A percentile compares a stretch with the other conserved stretches of the same genome.
phyloP scores from a whole-genome alignment of 2,113 vertebrate species.

The Eurystomus gularis region DNA sequence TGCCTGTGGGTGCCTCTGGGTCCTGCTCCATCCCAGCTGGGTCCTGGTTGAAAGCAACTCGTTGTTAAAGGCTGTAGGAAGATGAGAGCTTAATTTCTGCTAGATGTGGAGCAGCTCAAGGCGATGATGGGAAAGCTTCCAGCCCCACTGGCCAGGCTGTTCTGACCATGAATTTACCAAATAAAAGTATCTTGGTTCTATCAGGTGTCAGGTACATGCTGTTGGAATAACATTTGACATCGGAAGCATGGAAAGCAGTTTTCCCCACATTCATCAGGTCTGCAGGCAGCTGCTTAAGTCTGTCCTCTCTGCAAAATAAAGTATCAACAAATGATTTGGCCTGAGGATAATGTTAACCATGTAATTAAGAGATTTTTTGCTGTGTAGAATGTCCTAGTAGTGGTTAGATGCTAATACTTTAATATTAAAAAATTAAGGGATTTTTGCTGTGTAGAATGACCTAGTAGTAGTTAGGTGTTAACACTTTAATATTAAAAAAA shows the following conservation, averaged over 20 bases:
- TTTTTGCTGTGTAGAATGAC: not conserved
- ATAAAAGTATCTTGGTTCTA: not conserved
- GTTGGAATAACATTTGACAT: not conserved
- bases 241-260: not conserved
- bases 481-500: not conserved
- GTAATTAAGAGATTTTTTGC: not conserved
- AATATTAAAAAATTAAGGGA: not conserved
- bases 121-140: not conserved
- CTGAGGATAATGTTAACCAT: not conserved
- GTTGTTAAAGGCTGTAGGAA: not conserved
- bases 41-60: not conserved
- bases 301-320: not conserved
- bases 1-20: not conserved
- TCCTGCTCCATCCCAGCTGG: not conserved
- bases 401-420: not conserved
- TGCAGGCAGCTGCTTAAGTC: not conserved
- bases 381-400: not conserved
- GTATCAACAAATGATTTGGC: not conserved
- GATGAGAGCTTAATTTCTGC: not conserved
- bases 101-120: not conserved
- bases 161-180: not conserved
- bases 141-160: not conserved
- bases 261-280: not conserved
- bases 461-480: not conserved
- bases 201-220: not conserved